Base-by-base conservation (phyloP, 1,140 invertebrate species). In the Neuroterus valhalla region DNA sequence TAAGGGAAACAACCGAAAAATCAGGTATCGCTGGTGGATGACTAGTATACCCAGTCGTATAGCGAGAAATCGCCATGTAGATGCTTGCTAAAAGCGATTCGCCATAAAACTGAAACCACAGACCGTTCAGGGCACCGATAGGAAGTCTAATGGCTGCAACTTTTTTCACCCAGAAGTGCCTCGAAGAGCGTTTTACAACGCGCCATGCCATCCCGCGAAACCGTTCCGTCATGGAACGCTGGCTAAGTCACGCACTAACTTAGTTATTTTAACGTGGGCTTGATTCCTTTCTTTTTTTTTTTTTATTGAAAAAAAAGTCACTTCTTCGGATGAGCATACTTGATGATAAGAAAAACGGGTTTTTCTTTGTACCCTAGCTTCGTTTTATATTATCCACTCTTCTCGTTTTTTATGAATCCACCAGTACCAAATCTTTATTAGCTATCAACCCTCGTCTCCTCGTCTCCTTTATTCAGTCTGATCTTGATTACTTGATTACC, bases 51-150 rank as follows among this genome's bases (percentile, higher is more conserved):
- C 66, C 68, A 26, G 77, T 79, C 75, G 81, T 81, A 84, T 83
- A 76, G 70, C 82, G 78, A 82, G 82, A 82, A 86, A 84, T 85
- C 81, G 82, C 85, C 84, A 87, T 88, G 86, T 87, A 88, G 86
- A 88, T 87, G 86, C 82, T 86, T 84, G 85, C 87, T 87, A 88
- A 88, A 87, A 88, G 87, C 85, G 86, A 87, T 86, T 86, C 85
- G 85, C 85, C 84, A 88, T 88, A 87, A 88, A 87, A 84, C 83
- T 82, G 85, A 82, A 81, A 85, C 78, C 81, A 66, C 76, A 73
- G 71, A 50, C 21, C 70, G 52, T 66, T 44, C 68, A 26, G 44
- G 71, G 68, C 74, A 72, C 75, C 80, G 86, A 87, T 87, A 87
- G 80, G 76, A 74, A 81, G 74, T 85, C 84, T 84, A 84, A 86